Percentiles rank a stretch among this genome's conserved stretches.
These are phyloP conservation scores for Peromyscus maniculatus DNA, from an alignment of 2,113 vertebrate species.

Conservation along the genomic window DNA sequence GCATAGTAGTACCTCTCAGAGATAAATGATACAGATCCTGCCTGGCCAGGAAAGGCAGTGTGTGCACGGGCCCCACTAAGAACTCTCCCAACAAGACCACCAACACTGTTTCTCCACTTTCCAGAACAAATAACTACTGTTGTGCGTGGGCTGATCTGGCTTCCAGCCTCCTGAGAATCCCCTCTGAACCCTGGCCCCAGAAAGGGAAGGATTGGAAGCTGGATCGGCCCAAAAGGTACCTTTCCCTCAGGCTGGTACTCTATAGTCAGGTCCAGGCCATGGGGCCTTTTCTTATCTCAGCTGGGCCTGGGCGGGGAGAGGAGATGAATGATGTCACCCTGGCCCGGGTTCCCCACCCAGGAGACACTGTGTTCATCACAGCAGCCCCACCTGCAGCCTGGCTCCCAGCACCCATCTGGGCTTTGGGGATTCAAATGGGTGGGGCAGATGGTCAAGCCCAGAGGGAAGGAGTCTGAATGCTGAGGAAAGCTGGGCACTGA, in stretches of 20 bases:
- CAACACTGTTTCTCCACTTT: slow-evolving; percentile 27
- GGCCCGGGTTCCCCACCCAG: slow-evolving; percentile 20
- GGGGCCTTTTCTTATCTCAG: slow-evolving; percentile 64
- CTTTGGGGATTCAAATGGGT: slow-evolving; percentile 23
- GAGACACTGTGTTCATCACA: slow-evolving; percentile 12
- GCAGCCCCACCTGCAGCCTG: neutral
- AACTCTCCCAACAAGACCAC: neutral
- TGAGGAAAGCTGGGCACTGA: slow-evolving; percentile 54
- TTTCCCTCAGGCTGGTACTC: neutral
- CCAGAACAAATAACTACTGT: neutral
- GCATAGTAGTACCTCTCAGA: neutral
- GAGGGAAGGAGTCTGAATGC: slow-evolving; percentile 56
- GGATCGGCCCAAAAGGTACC: neutral
- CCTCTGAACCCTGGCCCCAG: neutral
- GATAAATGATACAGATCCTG: neutral
- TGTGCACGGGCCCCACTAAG: neutral
- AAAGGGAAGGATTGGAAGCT: neutral
- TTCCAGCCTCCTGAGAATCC: neutral
- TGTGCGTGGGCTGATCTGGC: neutral
- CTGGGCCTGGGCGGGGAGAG: neutral
- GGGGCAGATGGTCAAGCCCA: slow-evolving; percentile 55
- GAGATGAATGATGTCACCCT: slow-evolving; percentile 39
- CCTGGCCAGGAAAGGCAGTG: neutral
- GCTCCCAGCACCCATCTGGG: neutral
- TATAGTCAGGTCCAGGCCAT: neutral